Evolutionary conservation across 2,888 invertebrate species (phyloP), one percentile per base, ranked within the genome.

Genomic region (Tenthredo mesomela): DNA sequence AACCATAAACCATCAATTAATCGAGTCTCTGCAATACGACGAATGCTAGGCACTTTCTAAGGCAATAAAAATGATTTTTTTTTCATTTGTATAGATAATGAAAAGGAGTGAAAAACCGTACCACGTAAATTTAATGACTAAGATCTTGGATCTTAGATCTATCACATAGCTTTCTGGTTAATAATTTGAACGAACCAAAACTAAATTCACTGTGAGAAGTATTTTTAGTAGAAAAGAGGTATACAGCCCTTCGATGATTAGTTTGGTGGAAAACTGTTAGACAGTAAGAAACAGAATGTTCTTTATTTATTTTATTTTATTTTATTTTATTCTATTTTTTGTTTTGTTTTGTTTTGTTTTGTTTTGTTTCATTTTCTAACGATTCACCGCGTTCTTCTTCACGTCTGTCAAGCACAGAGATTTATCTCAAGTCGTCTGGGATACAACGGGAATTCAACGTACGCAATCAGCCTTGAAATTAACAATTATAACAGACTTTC

Each of bases 391-490:
- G 70, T 70, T 70, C 33, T 70, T 73, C 40, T 73, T 43, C 71
- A 43, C 71, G 37, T 71, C 77, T 77, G 77, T 77, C 77, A 77
- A 77, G 33, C 77, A 33, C 77, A 77, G 77, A 77, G 77, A 77
- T 77, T 50, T 54, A 54, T 77, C 77, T 77, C 54, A 15, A 29
- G 75, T 50, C 25, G 61, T 25, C 25, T 25, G 10, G 61, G 25
- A 61, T 61, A 47, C 75, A 47, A 40, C 43, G 78, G 78, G 33
- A 78, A 29, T 58, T 58, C n/a, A 61, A 37, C 80, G 61, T 61
- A 61, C 61, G 80, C 80, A 61, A 80, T 80, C 80, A 80, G 33
- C 80, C 80, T 58, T 80, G 80, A 80, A 80, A 80, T 61, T 58
- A 61, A 80, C 80, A 80, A 80, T 80, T 80, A 80, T 21, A 80